Conservation (phyloP, 2,113 vertebrate species). For the Naja naja region DNA sequence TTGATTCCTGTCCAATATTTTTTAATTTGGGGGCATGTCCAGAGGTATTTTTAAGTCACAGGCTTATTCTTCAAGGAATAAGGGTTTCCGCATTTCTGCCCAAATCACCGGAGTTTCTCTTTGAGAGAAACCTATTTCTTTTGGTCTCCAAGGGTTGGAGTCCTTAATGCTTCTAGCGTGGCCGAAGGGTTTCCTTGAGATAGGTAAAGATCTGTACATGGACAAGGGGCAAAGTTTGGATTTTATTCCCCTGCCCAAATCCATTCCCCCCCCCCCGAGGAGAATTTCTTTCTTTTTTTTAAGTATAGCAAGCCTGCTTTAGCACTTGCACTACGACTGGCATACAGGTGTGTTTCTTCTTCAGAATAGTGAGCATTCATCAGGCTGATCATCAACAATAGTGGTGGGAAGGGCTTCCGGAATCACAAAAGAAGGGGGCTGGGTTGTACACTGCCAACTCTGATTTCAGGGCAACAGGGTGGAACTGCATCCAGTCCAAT, state of each 20-base stretch:
- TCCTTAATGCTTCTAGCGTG: background rate
- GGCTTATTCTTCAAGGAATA: background rate
- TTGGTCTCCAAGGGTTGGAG: background rate
- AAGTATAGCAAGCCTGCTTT: background rate
- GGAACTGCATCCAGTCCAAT: background rate
- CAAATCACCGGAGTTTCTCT: background rate
- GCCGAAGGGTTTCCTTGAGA: no score
- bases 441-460: background rate
- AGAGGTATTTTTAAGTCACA: background rate
- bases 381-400: background rate
- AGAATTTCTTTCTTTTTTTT: background rate
- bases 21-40: no score
- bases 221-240: background rate
- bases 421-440: background rate
- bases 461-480: background rate
- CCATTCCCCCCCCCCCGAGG: accelerated
- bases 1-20: no score
- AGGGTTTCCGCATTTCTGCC: background rate
- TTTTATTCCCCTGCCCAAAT: background rate
- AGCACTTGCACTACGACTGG: background rate
- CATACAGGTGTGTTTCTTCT: background rate
- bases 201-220: background rate
- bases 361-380: background rate
- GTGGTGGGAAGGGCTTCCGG: background rate
- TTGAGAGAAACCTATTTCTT: background rate